These are phyloP conservation scores for Dendroctonus valens DNA, from an alignment of 1,140 invertebrate genomes.

Conservation along the genomic window DNA sequence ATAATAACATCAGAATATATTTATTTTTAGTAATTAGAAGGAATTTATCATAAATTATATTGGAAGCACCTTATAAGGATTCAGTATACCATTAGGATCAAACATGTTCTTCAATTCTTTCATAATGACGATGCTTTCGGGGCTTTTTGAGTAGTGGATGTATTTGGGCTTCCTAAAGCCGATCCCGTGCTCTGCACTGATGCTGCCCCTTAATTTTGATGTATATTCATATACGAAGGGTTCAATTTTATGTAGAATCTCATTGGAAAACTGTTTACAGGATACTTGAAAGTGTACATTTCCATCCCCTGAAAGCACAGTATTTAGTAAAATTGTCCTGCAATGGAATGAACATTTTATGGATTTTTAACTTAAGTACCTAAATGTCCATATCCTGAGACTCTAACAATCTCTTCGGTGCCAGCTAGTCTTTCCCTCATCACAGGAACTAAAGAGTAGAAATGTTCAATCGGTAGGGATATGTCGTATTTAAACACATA, in stretches of 20 bases:
- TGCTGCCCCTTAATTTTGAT: slow-evolving; percentile 74
- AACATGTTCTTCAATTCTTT: slow-evolving; percentile 77
- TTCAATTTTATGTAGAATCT: slow-evolving; percentile 73
- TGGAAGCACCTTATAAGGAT: slow-evolving; percentile 91
- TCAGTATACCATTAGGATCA: slow-evolving; percentile 92
- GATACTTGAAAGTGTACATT: slow-evolving; percentile 91
- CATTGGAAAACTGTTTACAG: slow-evolving; percentile 65
- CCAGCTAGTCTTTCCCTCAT: slow-evolving; percentile 64
- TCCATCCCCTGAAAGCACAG: slow-evolving; percentile 68
- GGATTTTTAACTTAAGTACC: slow-evolving; percentile 56
- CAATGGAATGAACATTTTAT: neutral
- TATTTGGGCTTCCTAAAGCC: slow-evolving; percentile 88
- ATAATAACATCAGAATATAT: too few species aligned
- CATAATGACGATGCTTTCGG: slow-evolving; percentile 77
- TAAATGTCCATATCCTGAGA: slow-evolving; percentile 90
- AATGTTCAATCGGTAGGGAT: slow-evolving; percentile 79
- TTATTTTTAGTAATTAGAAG: too few species aligned
- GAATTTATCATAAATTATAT: too few species aligned
- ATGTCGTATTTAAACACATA: slow-evolving; percentile 97
- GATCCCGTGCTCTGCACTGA: slow-evolving; percentile 95
- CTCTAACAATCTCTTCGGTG: slow-evolving; percentile 55
- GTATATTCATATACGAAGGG: slow-evolving; percentile 91
- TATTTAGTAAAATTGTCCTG: slow-evolving; percentile 25
- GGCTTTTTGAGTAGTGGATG: slow-evolving; percentile 80
- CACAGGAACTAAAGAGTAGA: slow-evolving; percentile 78